Evolutionary conservation across 2,797 vertebrate genomes (phyloP).

Genomic region (Heterohyrax brucei): DNA sequence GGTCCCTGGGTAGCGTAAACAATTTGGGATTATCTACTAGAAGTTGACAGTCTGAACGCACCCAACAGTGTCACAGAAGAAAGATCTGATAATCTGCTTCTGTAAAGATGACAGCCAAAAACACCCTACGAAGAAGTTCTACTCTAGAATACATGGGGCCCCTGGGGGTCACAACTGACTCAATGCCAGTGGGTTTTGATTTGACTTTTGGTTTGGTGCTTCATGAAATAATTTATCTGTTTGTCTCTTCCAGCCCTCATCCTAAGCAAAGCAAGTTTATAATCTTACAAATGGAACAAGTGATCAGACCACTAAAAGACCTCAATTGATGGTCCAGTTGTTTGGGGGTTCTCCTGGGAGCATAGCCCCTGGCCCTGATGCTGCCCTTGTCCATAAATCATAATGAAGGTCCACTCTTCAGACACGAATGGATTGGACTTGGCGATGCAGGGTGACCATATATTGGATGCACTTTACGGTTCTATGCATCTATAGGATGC

Average conservation of each 20-base stretch:
- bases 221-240: constrained; percentile 45
- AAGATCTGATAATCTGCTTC: background rate
- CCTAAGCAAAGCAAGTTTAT: background rate
- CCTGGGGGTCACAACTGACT: background rate
- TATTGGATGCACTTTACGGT: too few relatives aligned
- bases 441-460: too few relatives aligned
- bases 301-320: background rate
- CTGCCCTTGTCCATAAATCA: too few relatives aligned
- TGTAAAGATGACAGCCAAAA: background rate
- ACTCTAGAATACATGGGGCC: background rate
- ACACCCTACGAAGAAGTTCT: background rate
- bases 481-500: too few relatives aligned
- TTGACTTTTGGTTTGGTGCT: background rate
- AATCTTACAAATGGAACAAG: constrained; percentile 6
- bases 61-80: background rate
- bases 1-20: background rate
- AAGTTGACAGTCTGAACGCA: background rate
- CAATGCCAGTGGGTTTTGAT: background rate
- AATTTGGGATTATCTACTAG: background rate
- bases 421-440: too few relatives aligned
- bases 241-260: background rate
- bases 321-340: too few relatives aligned
- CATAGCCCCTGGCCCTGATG: too few relatives aligned
- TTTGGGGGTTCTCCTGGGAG: too few relatives aligned
- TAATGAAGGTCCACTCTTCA: too few relatives aligned